Conservation (phyloP, 2,888 invertebrate species). For the Cerceris ruficornis region DNA sequence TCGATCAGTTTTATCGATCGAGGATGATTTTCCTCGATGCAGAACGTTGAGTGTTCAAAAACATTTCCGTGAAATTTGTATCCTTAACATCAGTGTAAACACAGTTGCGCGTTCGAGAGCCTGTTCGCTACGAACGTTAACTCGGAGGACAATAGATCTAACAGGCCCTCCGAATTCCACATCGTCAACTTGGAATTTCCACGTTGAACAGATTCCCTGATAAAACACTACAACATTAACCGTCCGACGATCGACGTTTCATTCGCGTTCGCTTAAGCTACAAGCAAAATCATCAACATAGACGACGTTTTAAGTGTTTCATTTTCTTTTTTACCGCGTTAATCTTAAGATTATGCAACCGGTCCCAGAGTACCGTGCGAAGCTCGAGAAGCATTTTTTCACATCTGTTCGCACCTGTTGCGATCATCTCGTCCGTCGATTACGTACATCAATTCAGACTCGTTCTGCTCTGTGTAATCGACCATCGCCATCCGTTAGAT, state of each 20-base stretch:
- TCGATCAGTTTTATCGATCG: too few relatives aligned
- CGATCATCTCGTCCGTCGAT: background rate
- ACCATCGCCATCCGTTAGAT: slow-evolving; percentile 46
- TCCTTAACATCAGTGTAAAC: slow-evolving; percentile 10
- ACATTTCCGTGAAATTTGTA: slow-evolving; percentile 4
- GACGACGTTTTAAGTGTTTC: background rate
- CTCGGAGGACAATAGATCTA: slow-evolving; percentile 55
- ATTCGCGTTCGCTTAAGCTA: background rate
- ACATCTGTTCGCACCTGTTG: background rate
- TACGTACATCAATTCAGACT: background rate
- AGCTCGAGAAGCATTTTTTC: slow-evolving; percentile 3
- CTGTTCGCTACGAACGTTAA: slow-evolving; percentile 47
- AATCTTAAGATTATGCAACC: background rate
- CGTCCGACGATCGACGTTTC: background rate
- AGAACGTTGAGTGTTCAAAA: background rate
- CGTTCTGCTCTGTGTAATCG: slow-evolving; percentile 12
- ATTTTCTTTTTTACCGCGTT: background rate
- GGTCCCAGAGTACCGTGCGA: background rate
- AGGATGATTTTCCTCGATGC: too few relatives aligned
- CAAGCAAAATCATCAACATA: background rate
- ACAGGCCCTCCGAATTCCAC: slow-evolving; percentile 33
- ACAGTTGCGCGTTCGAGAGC: slow-evolving; percentile 47
- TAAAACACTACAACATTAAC: slow-evolving; percentile 1
- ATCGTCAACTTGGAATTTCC: slow-evolving; percentile 5
- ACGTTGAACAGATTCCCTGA: slow-evolving; percentile 4